Evolutionary conservation across 2,888 invertebrate genomes (phyloP), one percentile per base, ranked within the genome.

Genomic region (Lithophane semibrunnea): DNA sequence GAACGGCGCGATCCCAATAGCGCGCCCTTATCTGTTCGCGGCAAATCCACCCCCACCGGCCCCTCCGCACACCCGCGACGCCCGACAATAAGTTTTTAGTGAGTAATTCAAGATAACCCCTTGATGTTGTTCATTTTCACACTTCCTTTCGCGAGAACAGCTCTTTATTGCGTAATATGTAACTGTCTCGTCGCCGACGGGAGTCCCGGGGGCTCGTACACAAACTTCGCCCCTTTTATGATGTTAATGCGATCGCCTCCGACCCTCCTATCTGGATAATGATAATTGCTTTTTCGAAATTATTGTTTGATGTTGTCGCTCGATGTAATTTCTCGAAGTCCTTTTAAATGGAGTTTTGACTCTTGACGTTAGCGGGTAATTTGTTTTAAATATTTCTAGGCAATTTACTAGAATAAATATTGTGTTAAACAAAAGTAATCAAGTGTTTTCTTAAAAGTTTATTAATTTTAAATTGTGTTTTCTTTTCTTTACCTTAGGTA

Each of bases 131-230:
- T 96, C 96, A 96, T 96, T 96, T 96, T 96, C 96, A 96, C 96
- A 96, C 96, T 96, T 96, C 96, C 96, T 96, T 96, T 95, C 95
- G 95, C 96, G 96, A 96, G 96, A 96, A 96, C 96, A 96, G 96
- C 95, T 96, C 96, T 96, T 96, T 96, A 96, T 96, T 95, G 96
- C 96, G 95, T 95, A 96, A 96, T 96, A 96, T 95, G 96, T 96
- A 96, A 95, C 95, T 96, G 96, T 96, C 96, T 96, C 94, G 88
- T 93, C 93, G 95, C 92, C 94, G 95, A 95, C 94, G 95, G 94
- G 93, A 88, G 94, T 95, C 95, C 95, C 95, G 94, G 93, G 95
- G 95, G 95, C 93, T 92, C 92, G 90, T 89, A 93, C 92, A 93
- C 94, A 91, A 94, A 95, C 94, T 95, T 95, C 93, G 94, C 95